A percentile compares a stretch with the other conserved stretches of the same genome.
phyloP scores from a whole-genome alignment of 1,140 invertebrate genomes.

The Colletes gigas region DNA sequence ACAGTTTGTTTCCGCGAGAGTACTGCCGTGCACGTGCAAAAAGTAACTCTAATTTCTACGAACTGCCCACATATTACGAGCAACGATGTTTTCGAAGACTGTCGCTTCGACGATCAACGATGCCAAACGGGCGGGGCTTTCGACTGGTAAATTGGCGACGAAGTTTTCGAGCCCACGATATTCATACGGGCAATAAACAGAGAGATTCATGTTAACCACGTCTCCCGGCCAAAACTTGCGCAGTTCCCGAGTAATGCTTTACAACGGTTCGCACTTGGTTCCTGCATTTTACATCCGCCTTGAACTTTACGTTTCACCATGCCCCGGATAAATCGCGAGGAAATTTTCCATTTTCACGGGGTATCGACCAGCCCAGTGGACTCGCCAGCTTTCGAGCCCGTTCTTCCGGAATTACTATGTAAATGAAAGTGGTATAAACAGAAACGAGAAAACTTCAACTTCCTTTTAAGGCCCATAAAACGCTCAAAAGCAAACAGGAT shows the following conservation, averaged over 20 bases:
- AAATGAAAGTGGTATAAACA: background rate
- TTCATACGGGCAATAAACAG: conserved; percentile 14
- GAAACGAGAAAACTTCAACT: background rate
- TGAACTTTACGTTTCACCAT: background rate
- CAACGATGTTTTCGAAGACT: background rate
- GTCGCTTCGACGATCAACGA: background rate
- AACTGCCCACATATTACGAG: too few relatives aligned
- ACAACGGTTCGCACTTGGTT: conserved; percentile 34
- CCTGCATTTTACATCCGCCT: conserved; percentile 12
- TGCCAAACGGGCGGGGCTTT: background rate
- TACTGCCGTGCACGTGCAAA: too few relatives aligned
- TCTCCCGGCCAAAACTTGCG: conserved; percentile 23
- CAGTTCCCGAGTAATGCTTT: conserved; percentile 22
- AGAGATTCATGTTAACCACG: conserved; percentile 16
- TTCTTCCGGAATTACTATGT: conserved; percentile 18
- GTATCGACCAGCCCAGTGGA: background rate
- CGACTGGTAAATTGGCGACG: conserved; percentile 5
- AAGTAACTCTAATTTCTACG: too few relatives aligned
- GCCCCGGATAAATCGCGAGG: background rate
- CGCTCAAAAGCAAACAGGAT: background rate
- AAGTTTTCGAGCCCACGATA: conserved; percentile 8
- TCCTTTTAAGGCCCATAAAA: background rate
- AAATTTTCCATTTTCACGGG: conserved; percentile 1
- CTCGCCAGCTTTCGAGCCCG: background rate
- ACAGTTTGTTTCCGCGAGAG: too few relatives aligned